Evolutionary conservation across 2,888 invertebrate genomes (phyloP).

Genomic region (Pharmacophagus antenor): DNA sequence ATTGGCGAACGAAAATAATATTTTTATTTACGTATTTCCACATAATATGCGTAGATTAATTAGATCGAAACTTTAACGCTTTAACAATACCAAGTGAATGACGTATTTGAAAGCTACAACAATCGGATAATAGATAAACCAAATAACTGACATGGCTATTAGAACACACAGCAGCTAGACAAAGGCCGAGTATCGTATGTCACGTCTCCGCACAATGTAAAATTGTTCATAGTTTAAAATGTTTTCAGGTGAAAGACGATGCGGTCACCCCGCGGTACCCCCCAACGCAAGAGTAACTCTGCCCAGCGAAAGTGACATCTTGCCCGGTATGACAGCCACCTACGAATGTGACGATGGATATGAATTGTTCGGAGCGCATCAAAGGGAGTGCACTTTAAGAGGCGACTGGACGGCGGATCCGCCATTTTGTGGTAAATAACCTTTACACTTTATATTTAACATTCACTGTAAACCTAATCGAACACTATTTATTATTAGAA

Average conservation of each 20-base stretch:
- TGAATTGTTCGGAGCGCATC: constrained; percentile 90
- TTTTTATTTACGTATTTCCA: too few relatives aligned
- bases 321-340: constrained; percentile 83
- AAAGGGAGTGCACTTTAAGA: constrained; percentile 84
- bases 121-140: too few relatives aligned
- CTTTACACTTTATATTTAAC: not conserved
- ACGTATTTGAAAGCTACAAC: too few relatives aligned
- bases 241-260: constrained; percentile 75
- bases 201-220: constrained; percentile 1
- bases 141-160: not conserved
- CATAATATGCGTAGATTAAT: too few relatives aligned
- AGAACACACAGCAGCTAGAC: not conserved
- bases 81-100: too few relatives aligned
- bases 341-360: constrained; percentile 94
- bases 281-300: constrained; percentile 88
- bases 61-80: too few relatives aligned
- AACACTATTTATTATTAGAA: too few relatives aligned
- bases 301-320: constrained; percentile 75
- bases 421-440: constrained; percentile 90
- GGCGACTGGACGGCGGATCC: constrained; percentile 90
- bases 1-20: too few relatives aligned
- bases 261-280: constrained; percentile 93
- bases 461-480: too few relatives aligned
- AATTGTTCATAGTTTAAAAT: not conserved
- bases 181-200: not conserved